phyloP scores from a whole-genome alignment of 2,888 invertebrate species.

The Argyresthia goedartella region DNA sequence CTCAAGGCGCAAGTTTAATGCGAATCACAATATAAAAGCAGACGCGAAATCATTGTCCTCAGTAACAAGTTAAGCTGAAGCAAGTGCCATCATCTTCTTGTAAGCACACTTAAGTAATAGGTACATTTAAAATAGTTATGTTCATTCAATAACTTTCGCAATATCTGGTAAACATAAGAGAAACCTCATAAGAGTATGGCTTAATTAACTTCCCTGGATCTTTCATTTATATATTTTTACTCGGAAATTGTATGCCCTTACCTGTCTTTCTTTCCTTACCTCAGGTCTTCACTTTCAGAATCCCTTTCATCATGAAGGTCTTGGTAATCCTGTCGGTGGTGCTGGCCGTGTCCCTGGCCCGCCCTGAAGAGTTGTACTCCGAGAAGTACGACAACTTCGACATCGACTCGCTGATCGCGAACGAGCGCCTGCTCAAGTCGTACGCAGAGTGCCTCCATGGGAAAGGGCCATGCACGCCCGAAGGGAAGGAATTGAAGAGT shows the following conservation, averaged over 20 bases:
- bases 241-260: too few relatives aligned
- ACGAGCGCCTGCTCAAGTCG: conserved; percentile 20
- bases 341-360: conserved; percentile 19
- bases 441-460: conserved; percentile 26
- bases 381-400: conserved; percentile 29
- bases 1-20: conserved; percentile 8
- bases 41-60: too few relatives aligned
- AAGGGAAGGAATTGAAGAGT: conserved; percentile 32
- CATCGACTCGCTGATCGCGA: conserved; percentile 20
- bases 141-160: too few relatives aligned
- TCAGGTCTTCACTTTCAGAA: background rate
- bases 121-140: too few relatives aligned
- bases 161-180: too few relatives aligned
- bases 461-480: conserved; percentile 33
- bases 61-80: too few relatives aligned
- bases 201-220: too few relatives aligned
- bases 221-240: too few relatives aligned
- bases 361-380: conserved; percentile 22
- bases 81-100: too few relatives aligned
- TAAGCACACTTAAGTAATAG: too few relatives aligned
- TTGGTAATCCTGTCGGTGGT: conserved; percentile 19
- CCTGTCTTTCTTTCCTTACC: background rate
- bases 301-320: conserved; percentile 22
- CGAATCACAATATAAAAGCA: conserved; percentile 7
- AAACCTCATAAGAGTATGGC: too few relatives aligned